Evolutionary conservation across 2,888 invertebrate species (phyloP), one percentile per base, ranked within the genome.

Genomic region (Lordiphosa andalusiaca): DNA sequence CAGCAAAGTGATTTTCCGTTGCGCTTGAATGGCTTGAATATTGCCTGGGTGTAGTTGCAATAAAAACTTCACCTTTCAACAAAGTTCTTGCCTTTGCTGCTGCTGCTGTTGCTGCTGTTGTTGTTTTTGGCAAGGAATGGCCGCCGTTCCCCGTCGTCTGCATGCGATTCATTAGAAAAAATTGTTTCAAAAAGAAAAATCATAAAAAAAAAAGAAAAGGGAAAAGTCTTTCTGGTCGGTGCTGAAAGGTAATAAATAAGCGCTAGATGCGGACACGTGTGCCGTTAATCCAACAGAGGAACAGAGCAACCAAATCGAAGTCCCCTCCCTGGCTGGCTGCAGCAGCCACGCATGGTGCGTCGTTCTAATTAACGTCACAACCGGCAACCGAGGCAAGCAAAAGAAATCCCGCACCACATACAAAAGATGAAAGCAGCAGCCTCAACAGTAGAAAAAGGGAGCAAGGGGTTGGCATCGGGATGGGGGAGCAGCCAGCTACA

Each of bases 311-410:
- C 30, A 23, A 46, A 33, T 25, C n/a, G 39, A n/a, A 12, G 5
- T 41, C 7, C 39, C 3, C 36, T 42, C 61, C 51, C 53, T 40
- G 52, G 51, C 50, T 59, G 21, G 41, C 46, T 53, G 55, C 60
- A 66, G 62, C 75, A 67, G 68, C 62, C 66, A 69, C 66, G 76
- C 81, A 80, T 83, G 71, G 63, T 73, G 82, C 81, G 59, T 64
- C 82, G 77, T 77, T 77, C 84, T 84, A 77, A 77, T 77, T 77
- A 84, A 76, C 73, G 84, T 81, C 84, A 76, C 58, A 59, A 73
- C 53, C 46, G 53, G 67, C 53, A 42, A 56, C 41, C 42, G 9
- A 51, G 50, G 38, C 36, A 64, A 39, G 47, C 10, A 30, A 46
- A 60, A 52, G 58, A 23, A 47, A 64, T 60, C 57, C 53, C 54